phyloP scores from a whole-genome alignment of 2,888 invertebrate species.

The Noctua pronuba region DNA sequence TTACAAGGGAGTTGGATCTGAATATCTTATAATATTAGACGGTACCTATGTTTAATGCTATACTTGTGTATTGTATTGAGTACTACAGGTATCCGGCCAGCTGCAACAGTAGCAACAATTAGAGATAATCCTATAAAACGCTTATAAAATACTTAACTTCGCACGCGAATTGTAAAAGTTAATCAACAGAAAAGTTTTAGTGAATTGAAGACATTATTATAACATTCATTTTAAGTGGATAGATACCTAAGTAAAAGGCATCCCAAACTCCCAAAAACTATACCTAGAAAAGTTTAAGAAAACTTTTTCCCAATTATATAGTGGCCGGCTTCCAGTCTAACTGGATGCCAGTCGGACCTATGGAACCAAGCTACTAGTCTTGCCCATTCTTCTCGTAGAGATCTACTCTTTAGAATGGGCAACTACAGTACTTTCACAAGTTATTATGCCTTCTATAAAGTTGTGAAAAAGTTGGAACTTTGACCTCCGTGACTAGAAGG shows the following conservation, averaged over 20 bases:
- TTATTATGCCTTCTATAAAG: no score
- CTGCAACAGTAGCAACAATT: slow-evolving; percentile 7
- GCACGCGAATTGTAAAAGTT: slow-evolving; percentile 37
- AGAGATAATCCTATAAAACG: slow-evolving; percentile 3
- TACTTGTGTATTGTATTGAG: not conserved
- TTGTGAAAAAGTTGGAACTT: no score
- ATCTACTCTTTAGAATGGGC: no score
- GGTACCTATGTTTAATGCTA: not conserved
- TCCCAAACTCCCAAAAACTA: not conserved
- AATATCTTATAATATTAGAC: not conserved
- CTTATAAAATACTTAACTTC: slow-evolving; percentile 25
- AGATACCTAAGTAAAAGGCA: not conserved
- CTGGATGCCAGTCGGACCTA: not conserved
- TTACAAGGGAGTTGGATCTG: not conserved
- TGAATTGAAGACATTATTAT: not conserved
- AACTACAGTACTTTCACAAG: no score
- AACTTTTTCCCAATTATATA: not conserved
- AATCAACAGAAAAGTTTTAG: slow-evolving; percentile 5
- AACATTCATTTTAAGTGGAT: not conserved
- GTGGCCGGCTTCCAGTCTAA: not conserved
- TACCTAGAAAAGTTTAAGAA: not conserved
- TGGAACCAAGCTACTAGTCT: not conserved
- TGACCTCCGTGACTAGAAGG: no score
- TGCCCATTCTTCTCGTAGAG: no score
- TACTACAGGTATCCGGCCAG: not conserved